These are phyloP conservation scores for Apoda limacodes DNA, from an alignment of 2,888 invertebrate genomes.

Conservation along the genomic window DNA sequence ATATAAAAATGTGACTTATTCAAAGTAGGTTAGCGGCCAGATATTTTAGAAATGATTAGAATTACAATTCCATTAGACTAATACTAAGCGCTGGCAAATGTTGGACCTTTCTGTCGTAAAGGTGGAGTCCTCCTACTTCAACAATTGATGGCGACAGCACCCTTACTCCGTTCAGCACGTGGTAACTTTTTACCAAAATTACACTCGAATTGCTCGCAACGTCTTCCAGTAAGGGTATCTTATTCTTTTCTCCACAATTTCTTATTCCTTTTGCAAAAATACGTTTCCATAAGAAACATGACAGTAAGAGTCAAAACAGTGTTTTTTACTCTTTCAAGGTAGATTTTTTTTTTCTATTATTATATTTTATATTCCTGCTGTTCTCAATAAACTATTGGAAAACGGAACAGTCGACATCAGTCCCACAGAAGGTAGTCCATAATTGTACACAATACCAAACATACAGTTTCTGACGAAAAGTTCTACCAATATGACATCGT, in stretches of 20 bases:
- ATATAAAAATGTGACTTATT: too few relatives aligned
- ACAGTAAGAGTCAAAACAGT: slow-evolving; percentile 25
- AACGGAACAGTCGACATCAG: slow-evolving; percentile 43
- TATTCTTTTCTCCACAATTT: slow-evolving; percentile 28
- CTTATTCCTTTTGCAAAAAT: slow-evolving; percentile 30
- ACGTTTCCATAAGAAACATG: slow-evolving; percentile 30
- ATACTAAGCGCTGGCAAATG: slow-evolving; percentile 28
- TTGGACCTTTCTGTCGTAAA: slow-evolving; percentile 29
- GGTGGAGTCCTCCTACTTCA: slow-evolving; percentile 65
- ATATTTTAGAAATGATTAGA: too few relatives aligned
- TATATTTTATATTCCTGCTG: slow-evolving; percentile 46
- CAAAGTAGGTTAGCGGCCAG: too few relatives aligned
- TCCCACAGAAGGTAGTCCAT: slow-evolving; percentile 44
- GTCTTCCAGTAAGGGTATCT: slow-evolving; percentile 38
- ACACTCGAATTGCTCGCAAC: slow-evolving; percentile 51
- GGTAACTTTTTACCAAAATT: slow-evolving; percentile 56
- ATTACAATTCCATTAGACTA: too few relatives aligned
- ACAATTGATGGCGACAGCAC: slow-evolving; percentile 52
- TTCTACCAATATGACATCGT: slow-evolving; percentile 58
- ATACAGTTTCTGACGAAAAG: slow-evolving; percentile 61
- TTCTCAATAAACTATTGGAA: slow-evolving; percentile 41
- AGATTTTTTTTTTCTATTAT: slow-evolving; percentile 39
- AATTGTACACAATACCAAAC: slow-evolving; percentile 46
- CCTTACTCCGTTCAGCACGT: slow-evolving; percentile 43
- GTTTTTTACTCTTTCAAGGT: slow-evolving; percentile 53